Conservation (phyloP, 2,888 invertebrate genomes). For the Bombyx huttoni region DNA sequence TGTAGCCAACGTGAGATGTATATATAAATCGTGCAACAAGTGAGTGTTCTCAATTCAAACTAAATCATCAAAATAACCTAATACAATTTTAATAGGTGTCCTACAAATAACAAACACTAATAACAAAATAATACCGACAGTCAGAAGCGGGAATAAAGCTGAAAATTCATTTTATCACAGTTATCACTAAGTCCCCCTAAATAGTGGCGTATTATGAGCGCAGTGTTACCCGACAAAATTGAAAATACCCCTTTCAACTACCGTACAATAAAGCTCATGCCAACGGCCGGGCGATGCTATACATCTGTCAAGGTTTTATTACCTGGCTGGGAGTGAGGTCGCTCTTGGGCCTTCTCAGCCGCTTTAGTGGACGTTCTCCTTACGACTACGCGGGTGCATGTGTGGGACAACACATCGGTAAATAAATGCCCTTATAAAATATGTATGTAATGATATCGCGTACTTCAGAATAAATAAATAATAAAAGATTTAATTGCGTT, state of each 20-base stretch:
- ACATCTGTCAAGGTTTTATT: conserved; percentile 40
- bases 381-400: conserved; percentile 72
- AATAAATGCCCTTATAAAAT: conserved; percentile 38
- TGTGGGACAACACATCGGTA: conserved; percentile 69
- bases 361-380: conserved; percentile 73
- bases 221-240: conserved; percentile 48
- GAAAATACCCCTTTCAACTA: conserved; percentile 35
- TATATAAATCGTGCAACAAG: conserved; percentile 48
- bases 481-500: too few species aligned
- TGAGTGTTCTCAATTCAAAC: conserved; percentile 31
- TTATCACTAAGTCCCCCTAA: conserved; percentile 16
- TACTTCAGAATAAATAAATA: too few species aligned
- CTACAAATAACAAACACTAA: neutral
- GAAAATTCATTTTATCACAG: conserved; percentile 17
- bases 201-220: conserved; percentile 32
- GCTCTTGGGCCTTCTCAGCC: conserved; percentile 72
- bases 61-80: conserved; percentile 15
- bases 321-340: conserved; percentile 74
- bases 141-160: conserved; percentile 7
- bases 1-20: conserved; percentile 24
- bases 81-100: neutral
- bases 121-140: neutral
- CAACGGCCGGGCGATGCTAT: conserved; percentile 41
- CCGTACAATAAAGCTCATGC: conserved; percentile 54
- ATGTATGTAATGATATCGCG: too few species aligned